These are phyloP conservation scores for Eurytemora carolleeae DNA, from an alignment of 1,140 invertebrate genomes.

Conservation along the genomic window DNA sequence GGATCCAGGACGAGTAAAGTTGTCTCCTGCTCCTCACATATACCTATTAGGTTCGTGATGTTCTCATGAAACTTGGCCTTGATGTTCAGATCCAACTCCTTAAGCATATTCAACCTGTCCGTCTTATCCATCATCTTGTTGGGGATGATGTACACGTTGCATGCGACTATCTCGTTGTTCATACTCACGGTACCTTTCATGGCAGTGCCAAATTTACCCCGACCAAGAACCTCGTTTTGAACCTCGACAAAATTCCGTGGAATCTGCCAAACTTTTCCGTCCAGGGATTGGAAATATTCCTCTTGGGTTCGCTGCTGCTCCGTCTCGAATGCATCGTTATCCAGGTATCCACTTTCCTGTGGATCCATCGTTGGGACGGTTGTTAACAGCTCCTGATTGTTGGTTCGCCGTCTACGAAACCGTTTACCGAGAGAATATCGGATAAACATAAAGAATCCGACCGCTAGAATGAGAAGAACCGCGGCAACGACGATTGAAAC, in stretches of 20 bases:
- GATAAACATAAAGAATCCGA: slow-evolving; percentile 1
- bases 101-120: slow-evolving; percentile 16
- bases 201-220: slow-evolving; percentile 5
- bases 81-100: slow-evolving; percentile 18
- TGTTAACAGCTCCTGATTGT: slow-evolving; percentile 3
- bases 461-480: background rate
- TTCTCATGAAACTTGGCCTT: slow-evolving; percentile 16
- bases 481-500: background rate
- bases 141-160: background rate
- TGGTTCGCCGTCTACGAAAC: background rate
- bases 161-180: background rate
- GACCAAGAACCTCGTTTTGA: slow-evolving; percentile 2
- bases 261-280: slow-evolving; percentile 2
- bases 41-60: slow-evolving; percentile 19
- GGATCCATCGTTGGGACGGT: background rate
- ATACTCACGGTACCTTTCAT: slow-evolving; percentile 2
- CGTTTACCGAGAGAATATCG: background rate
- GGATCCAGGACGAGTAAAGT: background rate
- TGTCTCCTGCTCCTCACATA: slow-evolving; percentile 18
- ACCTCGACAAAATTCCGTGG: slow-evolving; percentile 8
- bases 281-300: background rate
- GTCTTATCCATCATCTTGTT: slow-evolving; percentile 15
- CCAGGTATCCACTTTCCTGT: background rate
- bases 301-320: background rate
- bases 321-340: background rate